Evolutionary conservation across 2,113 vertebrate genomes (phyloP).

Genomic region (Rhinichthys klamathensis): DNA sequence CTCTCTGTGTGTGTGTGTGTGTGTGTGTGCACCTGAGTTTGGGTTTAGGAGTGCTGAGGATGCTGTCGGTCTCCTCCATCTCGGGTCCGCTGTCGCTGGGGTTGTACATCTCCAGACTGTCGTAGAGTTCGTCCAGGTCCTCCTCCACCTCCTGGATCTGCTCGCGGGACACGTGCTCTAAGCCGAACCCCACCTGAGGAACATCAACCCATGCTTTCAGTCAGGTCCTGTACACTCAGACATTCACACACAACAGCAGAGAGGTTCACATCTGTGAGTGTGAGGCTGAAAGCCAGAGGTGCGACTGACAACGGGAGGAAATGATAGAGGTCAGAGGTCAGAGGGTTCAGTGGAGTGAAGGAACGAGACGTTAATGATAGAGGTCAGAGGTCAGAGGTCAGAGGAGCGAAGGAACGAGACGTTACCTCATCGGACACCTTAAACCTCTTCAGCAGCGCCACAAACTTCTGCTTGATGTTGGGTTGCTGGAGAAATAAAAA

Average conservation of each 20-base stretch:
- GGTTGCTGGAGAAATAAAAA: slow-evolving; percentile 73
- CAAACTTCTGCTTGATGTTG: slow-evolving; percentile 85
- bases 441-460: slow-evolving; percentile 66
- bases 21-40: slow-evolving; percentile 77
- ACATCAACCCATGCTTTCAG: not conserved
- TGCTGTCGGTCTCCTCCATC: slow-evolving; percentile 92
- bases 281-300: not conserved
- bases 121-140: slow-evolving; percentile 90
- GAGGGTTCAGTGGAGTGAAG: too few relatives aligned
- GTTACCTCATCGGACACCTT: slow-evolving; percentile 82
- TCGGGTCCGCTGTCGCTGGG: slow-evolving; percentile 94
- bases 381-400: not conserved
- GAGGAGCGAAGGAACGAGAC: not conserved
- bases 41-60: slow-evolving; percentile 92
- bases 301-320: not conserved
- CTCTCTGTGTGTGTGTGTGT: slow-evolving; percentile 44
- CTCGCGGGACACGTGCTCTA: slow-evolving; percentile 90
- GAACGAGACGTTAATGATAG: too few relatives aligned
- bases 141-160: slow-evolving; percentile 93
- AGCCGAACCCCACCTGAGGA: slow-evolving; percentile 84
- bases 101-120: slow-evolving; percentile 94
- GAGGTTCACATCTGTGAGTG: not conserved
- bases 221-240: not conserved
- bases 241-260: not conserved
- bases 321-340: not conserved